Percentiles rank a stretch among this genome's conserved stretches.
These are phyloP conservation scores for Lutjanus campechanus DNA, from an alignment of 2,797 vertebrate species.

Conservation along the genomic window DNA sequence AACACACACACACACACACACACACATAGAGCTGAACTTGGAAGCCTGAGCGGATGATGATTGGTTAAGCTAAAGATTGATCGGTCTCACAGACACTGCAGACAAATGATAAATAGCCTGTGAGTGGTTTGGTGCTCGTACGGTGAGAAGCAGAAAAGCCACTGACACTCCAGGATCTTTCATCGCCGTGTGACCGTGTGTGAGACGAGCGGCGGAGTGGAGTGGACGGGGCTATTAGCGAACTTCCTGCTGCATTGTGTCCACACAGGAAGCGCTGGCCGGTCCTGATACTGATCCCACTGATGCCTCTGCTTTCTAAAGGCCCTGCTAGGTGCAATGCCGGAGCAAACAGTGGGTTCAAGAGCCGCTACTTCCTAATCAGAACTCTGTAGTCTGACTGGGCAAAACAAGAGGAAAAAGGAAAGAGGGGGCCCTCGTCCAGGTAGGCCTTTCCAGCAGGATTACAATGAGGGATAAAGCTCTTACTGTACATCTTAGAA, in stretches of 20 bases:
- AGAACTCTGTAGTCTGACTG: conserved; percentile 71
- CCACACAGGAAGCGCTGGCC: conserved; percentile 87
- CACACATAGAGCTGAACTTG: conserved; percentile 34
- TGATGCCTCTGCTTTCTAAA: conserved; percentile 67
- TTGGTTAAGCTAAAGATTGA: conserved; percentile 57
- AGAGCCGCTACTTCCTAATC: conserved; percentile 83
- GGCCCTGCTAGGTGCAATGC: conserved; percentile 49
- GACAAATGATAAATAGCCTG: conserved; percentile 50
- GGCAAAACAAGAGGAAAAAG: conserved; percentile 80
- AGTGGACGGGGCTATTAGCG: conserved; percentile 74
- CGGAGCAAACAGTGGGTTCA: conserved; percentile 71
- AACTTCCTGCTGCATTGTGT: conserved; percentile 87
- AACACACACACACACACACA: conserved; percentile 14
- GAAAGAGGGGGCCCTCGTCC: conserved; percentile 65
- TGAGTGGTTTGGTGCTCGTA: conserved; percentile 30
- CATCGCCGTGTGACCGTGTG: conserved; percentile 51
- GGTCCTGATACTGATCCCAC: conserved; percentile 84
- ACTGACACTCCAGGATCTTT: conserved; percentile 61
- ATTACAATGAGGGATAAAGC: conserved; percentile 54
- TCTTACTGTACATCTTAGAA: conserved; percentile 59
- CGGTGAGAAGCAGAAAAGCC: conserved; percentile 45
- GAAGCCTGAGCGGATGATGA: conserved; percentile 44
- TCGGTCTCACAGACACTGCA: conserved; percentile 39
- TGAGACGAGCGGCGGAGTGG: conserved; percentile 47
- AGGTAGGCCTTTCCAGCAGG: conserved; percentile 62